Evolutionary conservation across 2,113 vertebrate species (phyloP), one percentile per base, ranked within the genome.

Genomic region (Engystomops pustulosus): DNA sequence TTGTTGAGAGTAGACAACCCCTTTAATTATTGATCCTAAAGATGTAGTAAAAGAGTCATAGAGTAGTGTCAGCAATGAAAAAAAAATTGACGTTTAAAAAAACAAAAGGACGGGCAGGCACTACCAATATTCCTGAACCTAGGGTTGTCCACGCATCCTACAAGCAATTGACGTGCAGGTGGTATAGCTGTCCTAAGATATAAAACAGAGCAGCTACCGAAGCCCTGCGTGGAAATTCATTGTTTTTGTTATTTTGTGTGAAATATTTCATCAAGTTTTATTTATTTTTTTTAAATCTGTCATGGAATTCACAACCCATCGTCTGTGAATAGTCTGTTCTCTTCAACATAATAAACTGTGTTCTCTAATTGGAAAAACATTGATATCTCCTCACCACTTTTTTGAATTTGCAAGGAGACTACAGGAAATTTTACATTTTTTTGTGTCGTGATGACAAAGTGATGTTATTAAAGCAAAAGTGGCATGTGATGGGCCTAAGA

Each of bases 391-490:
- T n/a, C n/a, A 10, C n/a, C 9, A 34, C n/a, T 58, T 58, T n/a
- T n/a, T n/a, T 25, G 49, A 9, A 36, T 34, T 55, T 23, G 18
- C 4, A 20, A 53, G 17, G 53, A 0, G 68, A 30, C 6, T n/a
- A 27, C 8, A 45, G 36, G 34, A 38, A 81, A 36, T 34, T 4
- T 67, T 38, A 6, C 27, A 71, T 53, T 51, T 27, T n/a, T 41
- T 20, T 41, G 25, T 53, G 3, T 17, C 41, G 47, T 25, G 34
- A 55, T 55, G 70, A 81, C 7, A 70, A 25, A 34, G 60, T 36
- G 58, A 45, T 72, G 38, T 72, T 45, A 80, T 65, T 80, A 18
- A 69, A 20, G 60, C 14, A 71, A 11, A 49, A 60, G 69, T 20
- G 53, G 36, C 32, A 23, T 38, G n/a, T 12, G 15, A 25, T 70